phyloP scores from a whole-genome alignment of 2,797 vertebrate genomes.

The Chaetodon trifasciatus region DNA sequence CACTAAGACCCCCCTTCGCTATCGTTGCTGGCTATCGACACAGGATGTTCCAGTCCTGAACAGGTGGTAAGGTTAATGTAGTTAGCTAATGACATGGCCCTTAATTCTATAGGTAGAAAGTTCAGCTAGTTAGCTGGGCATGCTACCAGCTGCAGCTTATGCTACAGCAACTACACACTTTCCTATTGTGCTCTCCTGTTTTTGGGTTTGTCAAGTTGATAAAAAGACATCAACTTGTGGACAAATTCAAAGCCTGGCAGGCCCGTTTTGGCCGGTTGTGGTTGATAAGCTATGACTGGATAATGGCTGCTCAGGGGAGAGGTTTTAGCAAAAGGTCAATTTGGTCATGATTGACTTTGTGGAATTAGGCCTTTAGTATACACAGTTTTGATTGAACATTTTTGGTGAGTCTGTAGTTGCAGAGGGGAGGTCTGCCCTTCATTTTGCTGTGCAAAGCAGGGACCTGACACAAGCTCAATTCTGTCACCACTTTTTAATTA shows the following conservation, averaged over 20 bases:
- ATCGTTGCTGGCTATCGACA: not conserved
- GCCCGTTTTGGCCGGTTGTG: not conserved
- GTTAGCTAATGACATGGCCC: not conserved
- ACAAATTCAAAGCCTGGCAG: not conserved
- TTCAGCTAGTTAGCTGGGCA: not conserved
- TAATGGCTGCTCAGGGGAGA: not conserved
- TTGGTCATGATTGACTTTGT: not conserved
- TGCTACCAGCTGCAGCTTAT: not conserved
- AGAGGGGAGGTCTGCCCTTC: not conserved
- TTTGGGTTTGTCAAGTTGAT: not conserved
- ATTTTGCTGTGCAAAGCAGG: conserved; percentile 18
- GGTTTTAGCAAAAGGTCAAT: not conserved
- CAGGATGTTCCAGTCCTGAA: not conserved
- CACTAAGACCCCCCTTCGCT: not conserved
- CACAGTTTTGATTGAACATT: not conserved
- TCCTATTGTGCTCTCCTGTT: too few relatives aligned
- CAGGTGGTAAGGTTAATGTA: not conserved
- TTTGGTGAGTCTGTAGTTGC: not conserved
- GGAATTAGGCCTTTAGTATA: not conserved
- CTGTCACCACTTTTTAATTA: conserved; percentile 33
- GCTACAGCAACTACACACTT: not conserved
- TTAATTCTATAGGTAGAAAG: not conserved
- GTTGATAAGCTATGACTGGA: not conserved
- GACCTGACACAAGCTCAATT: conserved; percentile 13
- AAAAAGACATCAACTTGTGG: not conserved